phyloP scores from a whole-genome alignment of 30 jellyfish, hydroid and myxozoan species.

The Turritopsis rubra region DNA sequence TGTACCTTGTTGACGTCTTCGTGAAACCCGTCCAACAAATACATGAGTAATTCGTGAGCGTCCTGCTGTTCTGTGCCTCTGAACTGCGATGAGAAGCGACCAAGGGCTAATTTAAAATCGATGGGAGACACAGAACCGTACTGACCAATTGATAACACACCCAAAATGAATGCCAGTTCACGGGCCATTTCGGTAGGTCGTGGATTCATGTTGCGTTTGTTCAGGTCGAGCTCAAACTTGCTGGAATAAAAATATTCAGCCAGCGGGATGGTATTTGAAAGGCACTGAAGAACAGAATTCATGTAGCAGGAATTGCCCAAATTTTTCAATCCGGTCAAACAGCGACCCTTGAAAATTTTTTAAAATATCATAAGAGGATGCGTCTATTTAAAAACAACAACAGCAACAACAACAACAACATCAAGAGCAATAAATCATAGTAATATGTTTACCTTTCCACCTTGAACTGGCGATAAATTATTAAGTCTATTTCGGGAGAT shows the following conservation, averaged over 20 bases:
- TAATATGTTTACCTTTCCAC: conserved; percentile 52
- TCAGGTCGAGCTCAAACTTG: conserved; percentile 39
- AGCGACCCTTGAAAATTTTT: conserved; percentile 53
- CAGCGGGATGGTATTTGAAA: conserved; percentile 62
- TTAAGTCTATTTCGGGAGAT: conserved; percentile 57
- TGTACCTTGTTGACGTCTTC: conserved; percentile 77
- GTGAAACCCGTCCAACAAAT: conserved; percentile 83
- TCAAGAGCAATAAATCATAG: not conserved
- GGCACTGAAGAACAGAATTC: conserved; percentile 83
- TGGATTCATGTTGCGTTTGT: conserved; percentile 64
- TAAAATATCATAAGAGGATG: not conserved
- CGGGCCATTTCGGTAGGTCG: conserved; percentile 62
- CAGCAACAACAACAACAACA: not conserved
- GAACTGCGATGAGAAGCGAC: conserved; percentile 66
- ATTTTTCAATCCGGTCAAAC: conserved; percentile 83
- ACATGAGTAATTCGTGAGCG: conserved; percentile 83
- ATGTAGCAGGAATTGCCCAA: conserved; percentile 95
- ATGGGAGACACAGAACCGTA: conserved; percentile 91
- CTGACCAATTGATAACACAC: conserved; percentile 86
- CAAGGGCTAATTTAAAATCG: conserved; percentile 75
- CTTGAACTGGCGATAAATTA: conserved; percentile 64
- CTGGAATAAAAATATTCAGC: conserved; percentile 57
- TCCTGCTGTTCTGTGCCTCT: conserved; percentile 73
- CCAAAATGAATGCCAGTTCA: conserved; percentile 77
- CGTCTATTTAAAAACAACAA: not conserved